A percentile compares a stretch with the other conserved stretches of the same genome.
These are phyloP conservation scores for Tribolium castaneum DNA, from an alignment of 1,140 invertebrate genomes.

Conservation along the genomic window DNA sequence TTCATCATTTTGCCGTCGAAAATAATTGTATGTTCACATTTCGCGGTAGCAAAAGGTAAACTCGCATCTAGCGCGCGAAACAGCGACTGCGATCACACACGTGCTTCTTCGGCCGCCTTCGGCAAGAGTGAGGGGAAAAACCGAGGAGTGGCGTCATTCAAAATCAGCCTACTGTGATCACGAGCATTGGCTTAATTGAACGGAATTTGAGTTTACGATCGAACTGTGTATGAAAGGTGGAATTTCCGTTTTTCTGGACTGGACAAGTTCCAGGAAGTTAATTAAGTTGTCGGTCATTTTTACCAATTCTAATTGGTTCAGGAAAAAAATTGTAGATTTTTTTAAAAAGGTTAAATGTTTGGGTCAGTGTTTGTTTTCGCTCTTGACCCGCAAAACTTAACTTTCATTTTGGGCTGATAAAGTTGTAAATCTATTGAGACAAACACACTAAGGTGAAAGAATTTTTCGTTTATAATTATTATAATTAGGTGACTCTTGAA, in stretches of 20 bases:
- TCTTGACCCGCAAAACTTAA: neutral
- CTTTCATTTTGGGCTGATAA: neutral
- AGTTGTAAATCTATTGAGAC: neutral
- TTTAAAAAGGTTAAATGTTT: neutral
- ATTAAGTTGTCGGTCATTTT: constrained; percentile 11
- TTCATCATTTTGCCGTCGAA: constrained; percentile 30
- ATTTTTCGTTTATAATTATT: neutral
- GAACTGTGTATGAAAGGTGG: neutral
- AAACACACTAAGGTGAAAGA: neutral
- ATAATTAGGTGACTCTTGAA: too few relatives aligned
- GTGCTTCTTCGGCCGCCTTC: constrained; percentile 17
- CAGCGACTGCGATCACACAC: constrained; percentile 35
- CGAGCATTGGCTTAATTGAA: too few relatives aligned
- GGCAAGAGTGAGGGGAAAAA: neutral
- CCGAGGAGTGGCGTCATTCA: neutral
- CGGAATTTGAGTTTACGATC: neutral
- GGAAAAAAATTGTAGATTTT: too few relatives aligned
- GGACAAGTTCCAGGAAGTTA: neutral
- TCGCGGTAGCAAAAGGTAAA: constrained; percentile 35
- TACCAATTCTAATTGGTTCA: neutral
- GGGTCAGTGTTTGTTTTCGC: constrained; percentile 1
- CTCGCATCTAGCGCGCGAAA: constrained; percentile 36
- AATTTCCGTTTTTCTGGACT: neutral
- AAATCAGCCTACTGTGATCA: neutral
- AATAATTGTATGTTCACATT: neutral